phyloP scores from a whole-genome alignment of 2,113 vertebrate genomes.

The Reinhardtius hippoglossoides region DNA sequence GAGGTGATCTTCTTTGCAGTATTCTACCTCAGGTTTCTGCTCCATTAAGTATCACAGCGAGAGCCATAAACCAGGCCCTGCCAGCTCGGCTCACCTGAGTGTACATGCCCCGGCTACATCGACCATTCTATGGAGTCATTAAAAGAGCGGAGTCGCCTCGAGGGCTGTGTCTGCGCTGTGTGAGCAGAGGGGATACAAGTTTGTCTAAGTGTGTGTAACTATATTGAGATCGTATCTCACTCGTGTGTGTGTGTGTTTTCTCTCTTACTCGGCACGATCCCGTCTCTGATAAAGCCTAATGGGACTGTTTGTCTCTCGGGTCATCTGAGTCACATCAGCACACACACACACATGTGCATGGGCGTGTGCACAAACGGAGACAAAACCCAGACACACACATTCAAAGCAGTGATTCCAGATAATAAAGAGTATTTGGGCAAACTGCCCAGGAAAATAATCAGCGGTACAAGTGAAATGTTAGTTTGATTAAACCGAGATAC shows the following conservation, averaged over 20 bases:
- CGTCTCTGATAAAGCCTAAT: slow-evolving; percentile 60
- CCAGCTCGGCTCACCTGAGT: slow-evolving; percentile 71
- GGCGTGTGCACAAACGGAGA: slow-evolving; percentile 1
- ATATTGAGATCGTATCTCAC: slow-evolving; percentile 59
- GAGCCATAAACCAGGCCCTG: slow-evolving; percentile 49
- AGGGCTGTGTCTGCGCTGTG: slow-evolving; percentile 24
- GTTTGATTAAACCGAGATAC: slow-evolving; percentile 19
- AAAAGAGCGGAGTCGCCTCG: slow-evolving; percentile 52
- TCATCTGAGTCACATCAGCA: slow-evolving; percentile 45
- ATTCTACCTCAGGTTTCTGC: slow-evolving; percentile 47
- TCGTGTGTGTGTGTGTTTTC: slow-evolving; percentile 40
- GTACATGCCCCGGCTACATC: slow-evolving; percentile 54
- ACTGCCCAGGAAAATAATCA: slow-evolving; percentile 26
- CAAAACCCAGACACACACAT: slow-evolving; percentile 20
- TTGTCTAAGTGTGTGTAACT: slow-evolving; percentile 52
- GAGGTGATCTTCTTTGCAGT: slow-evolving; percentile 33
- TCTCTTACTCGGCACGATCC: slow-evolving; percentile 63
- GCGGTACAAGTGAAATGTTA: background rate
- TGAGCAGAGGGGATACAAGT: slow-evolving; percentile 41
- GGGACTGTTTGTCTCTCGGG: slow-evolving; percentile 59
- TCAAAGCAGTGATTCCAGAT: slow-evolving; percentile 31
- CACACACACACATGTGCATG: background rate
- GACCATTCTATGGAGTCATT: slow-evolving; percentile 71
- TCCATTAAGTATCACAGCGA: slow-evolving; percentile 59
- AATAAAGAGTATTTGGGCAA: too few relatives aligned